Evolutionary conservation across 2,113 vertebrate genomes (phyloP).

Genomic region (Nerophis ophidion): DNA sequence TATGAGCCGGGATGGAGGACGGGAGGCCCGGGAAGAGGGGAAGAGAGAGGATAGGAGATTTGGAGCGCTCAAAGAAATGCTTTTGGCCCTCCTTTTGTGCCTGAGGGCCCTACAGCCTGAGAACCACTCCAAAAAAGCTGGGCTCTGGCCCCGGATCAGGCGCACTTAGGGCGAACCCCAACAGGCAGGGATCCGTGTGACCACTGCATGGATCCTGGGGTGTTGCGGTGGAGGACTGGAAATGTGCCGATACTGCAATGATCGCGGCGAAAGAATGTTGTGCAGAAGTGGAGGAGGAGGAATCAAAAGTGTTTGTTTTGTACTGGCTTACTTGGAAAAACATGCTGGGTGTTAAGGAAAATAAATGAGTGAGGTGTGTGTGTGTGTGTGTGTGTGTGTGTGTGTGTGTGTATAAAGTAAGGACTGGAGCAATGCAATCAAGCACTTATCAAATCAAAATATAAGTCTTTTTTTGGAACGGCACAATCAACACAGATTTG

Average conservation of each 20-base stretch:
- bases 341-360: constrained; percentile 34
- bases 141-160: constrained; percentile 43
- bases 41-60: constrained; percentile 48
- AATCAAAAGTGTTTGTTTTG: constrained; percentile 42
- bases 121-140: constrained; percentile 43
- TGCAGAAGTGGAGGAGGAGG: constrained; percentile 7
- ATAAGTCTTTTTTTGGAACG: constrained; percentile 1
- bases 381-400: neutral
- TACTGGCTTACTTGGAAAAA: constrained; percentile 45
- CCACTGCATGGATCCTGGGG: constrained; percentile 42
- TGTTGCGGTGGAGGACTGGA: constrained; percentile 7
- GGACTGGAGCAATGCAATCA: constrained; percentile 1
- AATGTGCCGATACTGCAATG: neutral
- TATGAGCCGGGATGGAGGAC: constrained; percentile 35
- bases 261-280: constrained; percentile 15
- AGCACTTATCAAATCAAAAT: constrained; percentile 14
- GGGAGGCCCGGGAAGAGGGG: constrained; percentile 42
- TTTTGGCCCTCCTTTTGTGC: constrained; percentile 56
- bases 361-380: constrained; percentile 28
- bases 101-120: constrained; percentile 49
- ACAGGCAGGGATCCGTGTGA: constrained; percentile 46
- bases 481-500: neutral
- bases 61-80: constrained; percentile 52
- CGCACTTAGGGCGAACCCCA: constrained; percentile 52
- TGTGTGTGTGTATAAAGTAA: no score